Conservation (phyloP, 1,140 invertebrate species). For the Tachypleus tridentatus region DNA sequence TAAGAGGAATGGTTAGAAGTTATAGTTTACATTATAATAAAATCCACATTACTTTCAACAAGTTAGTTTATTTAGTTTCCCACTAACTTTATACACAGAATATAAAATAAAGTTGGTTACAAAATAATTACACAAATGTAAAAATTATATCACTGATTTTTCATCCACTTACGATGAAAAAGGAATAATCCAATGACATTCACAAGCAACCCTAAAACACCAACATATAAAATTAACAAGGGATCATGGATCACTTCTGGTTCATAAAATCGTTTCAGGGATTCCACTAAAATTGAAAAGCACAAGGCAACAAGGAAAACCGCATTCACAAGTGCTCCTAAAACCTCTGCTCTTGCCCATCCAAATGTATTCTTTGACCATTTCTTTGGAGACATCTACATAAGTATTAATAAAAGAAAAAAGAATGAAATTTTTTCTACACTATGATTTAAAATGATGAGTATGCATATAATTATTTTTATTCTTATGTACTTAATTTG, state of each 20-base stretch:
- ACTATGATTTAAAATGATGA: no score
- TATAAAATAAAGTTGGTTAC: no score
- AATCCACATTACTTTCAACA: no score
- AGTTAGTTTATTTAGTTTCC: no score
- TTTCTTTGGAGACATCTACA: constrained; percentile 29
- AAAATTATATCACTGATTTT: no score
- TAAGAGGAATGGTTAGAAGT: not conserved
- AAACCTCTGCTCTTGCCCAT: constrained; percentile 45
- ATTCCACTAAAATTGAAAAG: constrained; percentile 44
- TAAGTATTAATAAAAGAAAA: not conserved
- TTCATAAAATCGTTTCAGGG: constrained; percentile 32
- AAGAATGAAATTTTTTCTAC: no score
- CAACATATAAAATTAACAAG: constrained; percentile 39
- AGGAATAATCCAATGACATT: constrained; percentile 43
- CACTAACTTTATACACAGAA: not conserved
- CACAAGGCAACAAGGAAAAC: constrained; percentile 45
- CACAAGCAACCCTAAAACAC: constrained; percentile 37
- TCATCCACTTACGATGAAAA: constrained; percentile 31
- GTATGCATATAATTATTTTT: no score
- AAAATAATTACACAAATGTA: no score
- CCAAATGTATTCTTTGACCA: constrained; percentile 43
- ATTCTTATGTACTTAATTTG: no score
- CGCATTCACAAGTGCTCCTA: constrained; percentile 44
- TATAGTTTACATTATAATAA: no score
- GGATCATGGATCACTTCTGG: constrained; percentile 46